A percentile compares a stretch with the other conserved stretches of the same genome.
Evolutionary conservation across 2,888 invertebrate species (phyloP).

Genomic region (Meteorus cinctellus): DNA sequence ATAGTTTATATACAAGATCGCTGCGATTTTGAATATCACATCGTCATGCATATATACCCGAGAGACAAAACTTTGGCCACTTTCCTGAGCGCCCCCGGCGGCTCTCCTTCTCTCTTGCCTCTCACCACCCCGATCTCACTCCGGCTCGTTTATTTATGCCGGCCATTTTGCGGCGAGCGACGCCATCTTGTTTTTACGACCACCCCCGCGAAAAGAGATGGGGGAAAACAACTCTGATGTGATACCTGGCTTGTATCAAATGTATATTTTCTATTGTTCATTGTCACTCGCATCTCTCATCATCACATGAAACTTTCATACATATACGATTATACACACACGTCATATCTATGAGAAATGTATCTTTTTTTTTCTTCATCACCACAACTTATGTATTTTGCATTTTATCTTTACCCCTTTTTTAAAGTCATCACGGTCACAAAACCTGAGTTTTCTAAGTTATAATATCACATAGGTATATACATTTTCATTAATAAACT

Average conservation of each 20-base stretch:
- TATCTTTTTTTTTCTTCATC: not conserved
- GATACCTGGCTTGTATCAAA: conserved; percentile 54
- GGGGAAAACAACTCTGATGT: conserved; percentile 30
- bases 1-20: not conserved
- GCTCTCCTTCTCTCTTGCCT: conserved; percentile 27
- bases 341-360: too few relatives aligned
- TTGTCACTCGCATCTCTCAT: conserved; percentile 31
- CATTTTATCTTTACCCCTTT: too few relatives aligned
- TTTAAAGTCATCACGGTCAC: too few relatives aligned
- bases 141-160: conserved; percentile 66
- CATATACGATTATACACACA: not conserved
- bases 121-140: conserved; percentile 43
- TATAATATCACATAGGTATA: too few relatives aligned
- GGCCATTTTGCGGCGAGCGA: conserved; percentile 66
- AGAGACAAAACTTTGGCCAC: conserved; percentile 52
- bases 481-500: too few relatives aligned
- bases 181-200: conserved; percentile 70
- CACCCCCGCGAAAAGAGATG: conserved; percentile 51
- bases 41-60: conserved; percentile 16
- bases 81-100: conserved; percentile 22
- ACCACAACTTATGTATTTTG: not conserved
- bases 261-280: conserved; percentile 50
- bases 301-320: not conserved
- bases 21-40: conserved; percentile 1
- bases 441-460: too few relatives aligned